Base-by-base conservation (phyloP, 1,140 invertebrate genomes). In the Ptiloglossa arizonensis region DNA sequence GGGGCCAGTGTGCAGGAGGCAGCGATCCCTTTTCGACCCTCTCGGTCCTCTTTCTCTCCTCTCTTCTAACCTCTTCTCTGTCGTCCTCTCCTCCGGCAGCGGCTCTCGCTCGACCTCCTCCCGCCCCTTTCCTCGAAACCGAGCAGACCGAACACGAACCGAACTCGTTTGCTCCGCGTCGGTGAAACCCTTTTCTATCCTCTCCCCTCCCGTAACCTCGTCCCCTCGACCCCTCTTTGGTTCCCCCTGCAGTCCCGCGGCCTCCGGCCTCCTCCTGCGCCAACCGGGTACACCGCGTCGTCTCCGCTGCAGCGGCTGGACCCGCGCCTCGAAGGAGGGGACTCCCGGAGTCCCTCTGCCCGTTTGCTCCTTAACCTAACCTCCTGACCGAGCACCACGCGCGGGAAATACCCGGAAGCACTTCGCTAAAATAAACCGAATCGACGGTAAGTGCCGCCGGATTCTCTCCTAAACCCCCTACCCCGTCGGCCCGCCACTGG, bases 1-100 rank as follows among this genome's bases (percentile, higher is more conserved):
- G 90, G 81, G 89, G 89, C 88, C 88, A 91, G 91, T 89, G 90
- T 92, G 91, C 90, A 91, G 86, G 88, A 91, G 90, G 91, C 90
- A 91, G 89, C 86, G 77, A 85, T 85, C 83, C 84, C 79, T 83
- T 82, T 79, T 70, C 84, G 62, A 71, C 81, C 70, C 78, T 70
- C 68, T 59, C 79, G 67, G 41, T 75, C 83, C 89, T 82, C 76
- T 82, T 86, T 68, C 78, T 86, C 86, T n/a, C n/a, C n/a, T n/a
- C 85, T 74, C 85, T 72, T 69, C 78, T 50, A 66, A 79, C 78
- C 84, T 79, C 80, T 64, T 71, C 82, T 78, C 79, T 79, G 76
- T 80, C 87, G 80, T 79, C 80, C 79, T 74, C 80, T 82, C 46
- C 81, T 74, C 70, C 35, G 29, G 38, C 38, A 41, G n/a, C 15